Percentiles rank a stretch among this genome's conserved stretches.
These are phyloP conservation scores for Centrocercus urophasianus DNA, from an alignment of 2,113 vertebrate species.

Conservation along the genomic window DNA sequence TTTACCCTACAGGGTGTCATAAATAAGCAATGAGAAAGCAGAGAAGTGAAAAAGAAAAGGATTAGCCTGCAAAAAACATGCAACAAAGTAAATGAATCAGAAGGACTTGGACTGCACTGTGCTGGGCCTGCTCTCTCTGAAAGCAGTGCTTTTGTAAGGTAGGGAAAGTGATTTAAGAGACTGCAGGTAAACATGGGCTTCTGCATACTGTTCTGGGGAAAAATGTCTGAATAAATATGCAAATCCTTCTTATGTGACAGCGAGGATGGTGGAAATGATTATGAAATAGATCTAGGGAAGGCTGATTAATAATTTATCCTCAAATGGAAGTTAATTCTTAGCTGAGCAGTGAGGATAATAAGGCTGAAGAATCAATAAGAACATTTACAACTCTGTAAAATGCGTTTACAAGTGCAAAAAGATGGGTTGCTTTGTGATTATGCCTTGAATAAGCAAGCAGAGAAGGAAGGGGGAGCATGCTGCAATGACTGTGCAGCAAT, in stretches of 20 bases:
- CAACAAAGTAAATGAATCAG: slow-evolving; percentile 50
- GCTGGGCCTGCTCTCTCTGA: slow-evolving; percentile 1
- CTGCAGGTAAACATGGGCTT: slow-evolving; percentile 45
- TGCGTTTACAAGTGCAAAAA: slow-evolving; percentile 59
- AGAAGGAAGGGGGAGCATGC: neutral
- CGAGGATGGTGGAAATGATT: slow-evolving; percentile 52
- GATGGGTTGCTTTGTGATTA: slow-evolving; percentile 54
- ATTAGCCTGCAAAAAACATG: slow-evolving; percentile 44
- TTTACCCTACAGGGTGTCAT: slow-evolving; percentile 64
- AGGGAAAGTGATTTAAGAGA: slow-evolving; percentile 49
- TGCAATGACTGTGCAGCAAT: neutral
- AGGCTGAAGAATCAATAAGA: slow-evolving; percentile 65
- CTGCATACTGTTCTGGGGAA: slow-evolving; percentile 47
- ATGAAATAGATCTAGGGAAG: slow-evolving; percentile 61
- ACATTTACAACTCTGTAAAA: slow-evolving; percentile 73
- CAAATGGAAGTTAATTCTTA: slow-evolving; percentile 68
- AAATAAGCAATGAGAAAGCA: slow-evolving; percentile 66
- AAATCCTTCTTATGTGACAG: slow-evolving; percentile 72
- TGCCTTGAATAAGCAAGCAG: neutral
- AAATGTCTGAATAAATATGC: slow-evolving; percentile 70
- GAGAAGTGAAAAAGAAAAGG: slow-evolving; percentile 44
- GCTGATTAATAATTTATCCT: slow-evolving; percentile 76
- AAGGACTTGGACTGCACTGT: neutral
- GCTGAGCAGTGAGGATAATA: slow-evolving; percentile 59
- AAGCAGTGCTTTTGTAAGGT: slow-evolving; percentile 7